These are phyloP conservation scores for Oeneis ivallda DNA, from an alignment of 2,888 invertebrate genomes.

Conservation along the genomic window DNA sequence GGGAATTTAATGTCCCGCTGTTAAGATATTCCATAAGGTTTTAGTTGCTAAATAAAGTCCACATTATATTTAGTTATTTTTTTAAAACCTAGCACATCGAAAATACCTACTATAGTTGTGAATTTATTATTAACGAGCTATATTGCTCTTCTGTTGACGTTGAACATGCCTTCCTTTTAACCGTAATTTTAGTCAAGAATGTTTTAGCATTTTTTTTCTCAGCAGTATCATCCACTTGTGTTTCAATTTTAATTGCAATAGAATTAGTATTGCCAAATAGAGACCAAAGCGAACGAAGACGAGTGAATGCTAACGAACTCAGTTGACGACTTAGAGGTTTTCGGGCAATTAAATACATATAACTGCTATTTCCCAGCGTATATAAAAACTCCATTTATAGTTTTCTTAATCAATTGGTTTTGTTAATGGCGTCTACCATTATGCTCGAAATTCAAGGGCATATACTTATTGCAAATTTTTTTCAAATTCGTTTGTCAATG, in stretches of 20 bases:
- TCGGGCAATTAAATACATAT: too few species aligned
- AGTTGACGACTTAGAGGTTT: too few species aligned
- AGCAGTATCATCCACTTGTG: constrained; percentile 19
- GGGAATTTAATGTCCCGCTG: constrained; percentile 44
- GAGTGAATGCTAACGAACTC: too few species aligned
- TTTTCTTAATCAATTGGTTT: too few species aligned
- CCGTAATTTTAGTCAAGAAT: constrained; percentile 40
- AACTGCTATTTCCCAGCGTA: too few species aligned
- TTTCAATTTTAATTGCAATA: constrained; percentile 17
- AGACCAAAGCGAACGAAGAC: too few species aligned
- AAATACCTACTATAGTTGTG: constrained; percentile 30
- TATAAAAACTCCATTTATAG: too few species aligned
- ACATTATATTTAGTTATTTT: constrained; percentile 37
- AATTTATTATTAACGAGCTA: constrained; percentile 12
- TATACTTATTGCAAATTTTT: too few species aligned
- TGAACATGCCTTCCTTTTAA: constrained; percentile 23
- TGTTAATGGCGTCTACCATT: too few species aligned
- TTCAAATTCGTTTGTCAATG: too few species aligned
- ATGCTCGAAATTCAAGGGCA: too few species aligned
- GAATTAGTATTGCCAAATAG: not conserved
- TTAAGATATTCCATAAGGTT: constrained; percentile 47
- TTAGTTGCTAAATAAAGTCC: constrained; percentile 42
- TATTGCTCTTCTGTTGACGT: constrained; percentile 7
- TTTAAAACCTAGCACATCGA: constrained; percentile 42
- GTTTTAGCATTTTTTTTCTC: constrained; percentile 39